Conservation (phyloP, 2,113 vertebrate species). For the Arenaria interpres region DNA sequence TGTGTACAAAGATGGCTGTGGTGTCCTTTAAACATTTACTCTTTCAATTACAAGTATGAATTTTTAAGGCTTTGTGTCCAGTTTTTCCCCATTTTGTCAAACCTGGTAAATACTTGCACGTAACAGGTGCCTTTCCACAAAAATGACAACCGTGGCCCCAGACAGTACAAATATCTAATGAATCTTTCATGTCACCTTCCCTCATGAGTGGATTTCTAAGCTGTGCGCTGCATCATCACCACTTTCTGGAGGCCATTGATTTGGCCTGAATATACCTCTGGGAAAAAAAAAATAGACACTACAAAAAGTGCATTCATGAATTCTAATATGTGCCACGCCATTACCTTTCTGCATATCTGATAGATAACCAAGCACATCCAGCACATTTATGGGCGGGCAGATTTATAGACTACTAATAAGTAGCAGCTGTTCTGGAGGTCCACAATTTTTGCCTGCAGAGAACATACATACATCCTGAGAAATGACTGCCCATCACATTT, state of each 20-base stretch:
- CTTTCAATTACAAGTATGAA: background rate
- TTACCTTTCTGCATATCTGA: slow-evolving; percentile 13
- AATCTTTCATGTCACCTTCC: background rate
- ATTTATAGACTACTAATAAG: background rate
- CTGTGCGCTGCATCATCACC: background rate
- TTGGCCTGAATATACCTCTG: background rate
- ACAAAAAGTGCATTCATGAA: background rate
- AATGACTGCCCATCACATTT: background rate
- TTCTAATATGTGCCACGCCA: background rate
- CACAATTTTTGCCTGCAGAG: background rate
- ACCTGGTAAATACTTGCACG: background rate
- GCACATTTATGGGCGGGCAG: background rate
- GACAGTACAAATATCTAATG: background rate
- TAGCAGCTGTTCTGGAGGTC: background rate
- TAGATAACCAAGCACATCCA: background rate
- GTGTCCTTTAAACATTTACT: background rate
- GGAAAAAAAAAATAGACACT: background rate
- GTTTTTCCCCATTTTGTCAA: background rate
- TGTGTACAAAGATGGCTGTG: background rate
- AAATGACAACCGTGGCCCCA: background rate
- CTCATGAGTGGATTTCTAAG: background rate
- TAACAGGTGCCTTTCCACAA: background rate
- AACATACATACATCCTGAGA: background rate
- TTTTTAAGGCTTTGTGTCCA: background rate
- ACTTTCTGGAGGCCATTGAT: background rate